A percentile compares a stretch with the other conserved stretches of the same genome.
phyloP scores from a whole-genome alignment of 2,888 invertebrate genomes.

The Caenorhabditis japonica region DNA sequence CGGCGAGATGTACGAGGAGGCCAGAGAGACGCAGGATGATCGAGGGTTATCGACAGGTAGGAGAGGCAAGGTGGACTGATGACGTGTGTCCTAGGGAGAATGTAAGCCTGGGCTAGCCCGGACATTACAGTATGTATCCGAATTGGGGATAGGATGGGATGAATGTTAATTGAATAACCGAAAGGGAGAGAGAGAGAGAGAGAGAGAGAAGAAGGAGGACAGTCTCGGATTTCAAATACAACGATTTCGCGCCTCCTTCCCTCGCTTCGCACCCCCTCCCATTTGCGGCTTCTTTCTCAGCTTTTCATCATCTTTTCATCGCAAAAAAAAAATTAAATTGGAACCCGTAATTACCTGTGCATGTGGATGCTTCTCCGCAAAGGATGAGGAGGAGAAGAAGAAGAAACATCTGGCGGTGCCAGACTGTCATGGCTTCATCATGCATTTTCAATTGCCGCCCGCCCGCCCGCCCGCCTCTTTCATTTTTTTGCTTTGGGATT shows the following conservation, averaged over 20 bases:
- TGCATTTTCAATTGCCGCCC: conserved; percentile 35
- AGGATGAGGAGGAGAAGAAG: neutral
- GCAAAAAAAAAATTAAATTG: conserved; percentile 5
- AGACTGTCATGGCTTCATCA: conserved; percentile 15
- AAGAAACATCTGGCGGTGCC: conserved; percentile 36
- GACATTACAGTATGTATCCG: too few relatives aligned
- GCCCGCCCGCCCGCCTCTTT: conserved; percentile 2
- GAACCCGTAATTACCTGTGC: conserved; percentile 31
- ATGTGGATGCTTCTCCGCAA: neutral
- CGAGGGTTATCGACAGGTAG: too few relatives aligned
- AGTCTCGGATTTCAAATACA: conserved; percentile 44
- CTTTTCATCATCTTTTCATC: neutral
- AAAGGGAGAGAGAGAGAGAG: conserved; percentile 22
- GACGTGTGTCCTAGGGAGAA: too few relatives aligned
- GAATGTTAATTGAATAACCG: conserved; percentile 46
- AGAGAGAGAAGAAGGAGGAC: conserved; percentile 11
- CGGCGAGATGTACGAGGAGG: too few relatives aligned
- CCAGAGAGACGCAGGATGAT: too few relatives aligned
- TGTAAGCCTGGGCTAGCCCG: too few relatives aligned
- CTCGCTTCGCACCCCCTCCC: conserved; percentile 12
- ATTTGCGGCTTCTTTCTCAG: conserved; percentile 1
- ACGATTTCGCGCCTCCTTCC: conserved; percentile 22
- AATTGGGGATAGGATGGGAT: too few relatives aligned
- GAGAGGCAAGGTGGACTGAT: too few relatives aligned
- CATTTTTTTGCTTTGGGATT: conserved; percentile 17